Evolutionary conservation across 1,140 invertebrate species (phyloP).

Genomic region (Hyphantria cunea): DNA sequence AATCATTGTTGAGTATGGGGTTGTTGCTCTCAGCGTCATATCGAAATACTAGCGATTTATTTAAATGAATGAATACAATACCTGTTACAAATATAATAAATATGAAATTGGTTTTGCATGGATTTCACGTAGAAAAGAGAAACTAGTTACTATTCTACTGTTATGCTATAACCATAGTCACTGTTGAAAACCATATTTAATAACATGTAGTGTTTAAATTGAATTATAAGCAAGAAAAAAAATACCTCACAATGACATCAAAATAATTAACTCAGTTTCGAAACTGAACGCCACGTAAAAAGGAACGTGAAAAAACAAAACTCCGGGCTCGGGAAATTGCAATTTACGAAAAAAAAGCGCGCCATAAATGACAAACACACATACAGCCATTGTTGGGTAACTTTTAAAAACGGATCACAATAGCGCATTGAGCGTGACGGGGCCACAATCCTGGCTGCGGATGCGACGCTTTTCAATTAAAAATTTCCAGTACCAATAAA

Average conservation of each 20-base stretch:
- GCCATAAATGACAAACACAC: slow-evolving; percentile 24
- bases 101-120: neutral
- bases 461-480: slow-evolving; percentile 27
- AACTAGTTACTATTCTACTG: too few relatives aligned
- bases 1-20: slow-evolving; percentile 18
- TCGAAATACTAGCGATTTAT: neutral
- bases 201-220: too few relatives aligned
- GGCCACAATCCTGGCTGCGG: slow-evolving; percentile 10
- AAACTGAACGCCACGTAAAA: neutral
- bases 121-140: neutral
- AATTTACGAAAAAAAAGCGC: slow-evolving; percentile 23
- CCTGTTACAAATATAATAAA: neutral
- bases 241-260: too few relatives aligned
- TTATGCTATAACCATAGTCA: too few relatives aligned
- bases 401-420: slow-evolving; percentile 31
- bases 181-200: too few relatives aligned
- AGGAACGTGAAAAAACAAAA: slow-evolving; percentile 15
- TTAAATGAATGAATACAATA: neutral
- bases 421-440: slow-evolving; percentile 27
- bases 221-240: too few relatives aligned
- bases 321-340: slow-evolving; percentile 27
- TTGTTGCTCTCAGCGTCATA: neutral
- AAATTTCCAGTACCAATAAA: slow-evolving; percentile 27
- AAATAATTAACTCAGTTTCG: too few relatives aligned
- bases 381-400: slow-evolving; percentile 30